These are phyloP conservation scores for Leptinotarsa texana DNA, from an alignment of 1,140 invertebrate species.

Conservation along the genomic window DNA sequence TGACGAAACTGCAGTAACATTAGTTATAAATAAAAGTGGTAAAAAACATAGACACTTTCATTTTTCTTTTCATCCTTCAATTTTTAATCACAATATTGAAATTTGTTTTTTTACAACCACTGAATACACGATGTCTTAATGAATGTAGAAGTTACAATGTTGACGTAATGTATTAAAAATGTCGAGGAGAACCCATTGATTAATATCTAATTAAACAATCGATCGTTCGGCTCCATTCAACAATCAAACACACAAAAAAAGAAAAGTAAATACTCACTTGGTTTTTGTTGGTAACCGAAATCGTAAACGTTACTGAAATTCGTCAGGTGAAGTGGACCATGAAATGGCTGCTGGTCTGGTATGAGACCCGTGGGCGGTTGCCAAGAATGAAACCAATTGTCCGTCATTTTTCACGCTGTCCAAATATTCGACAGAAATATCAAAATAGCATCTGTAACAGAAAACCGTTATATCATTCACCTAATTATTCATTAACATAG, in stretches of 20 bases:
- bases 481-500: too few species aligned
- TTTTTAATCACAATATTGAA: too few species aligned
- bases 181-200: too few species aligned
- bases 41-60: too few species aligned
- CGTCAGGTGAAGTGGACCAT: neutral
- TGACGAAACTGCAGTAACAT: too few species aligned
- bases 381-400: slow-evolving; percentile 42
- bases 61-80: too few species aligned
- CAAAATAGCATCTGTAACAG: neutral
- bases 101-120: too few species aligned
- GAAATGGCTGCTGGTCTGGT: neutral
- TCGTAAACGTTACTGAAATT: slow-evolving; percentile 9
- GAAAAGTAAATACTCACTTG: neutral
- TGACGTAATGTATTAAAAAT: too few species aligned
- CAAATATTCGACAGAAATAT: neutral
- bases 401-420: slow-evolving; percentile 20
- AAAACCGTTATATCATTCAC: neutral
- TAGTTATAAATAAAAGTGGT: too few species aligned
- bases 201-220: too few species aligned
- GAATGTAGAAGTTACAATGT: too few species aligned
- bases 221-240: neutral
- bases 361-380: slow-evolving; percentile 27
- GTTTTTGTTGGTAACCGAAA: neutral
- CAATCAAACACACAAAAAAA: neutral
- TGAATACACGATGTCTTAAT: too few species aligned